These are phyloP conservation scores for Drosophila acutilabella DNA, from an alignment of 2,888 invertebrate genomes.

Conservation along the genomic window DNA sequence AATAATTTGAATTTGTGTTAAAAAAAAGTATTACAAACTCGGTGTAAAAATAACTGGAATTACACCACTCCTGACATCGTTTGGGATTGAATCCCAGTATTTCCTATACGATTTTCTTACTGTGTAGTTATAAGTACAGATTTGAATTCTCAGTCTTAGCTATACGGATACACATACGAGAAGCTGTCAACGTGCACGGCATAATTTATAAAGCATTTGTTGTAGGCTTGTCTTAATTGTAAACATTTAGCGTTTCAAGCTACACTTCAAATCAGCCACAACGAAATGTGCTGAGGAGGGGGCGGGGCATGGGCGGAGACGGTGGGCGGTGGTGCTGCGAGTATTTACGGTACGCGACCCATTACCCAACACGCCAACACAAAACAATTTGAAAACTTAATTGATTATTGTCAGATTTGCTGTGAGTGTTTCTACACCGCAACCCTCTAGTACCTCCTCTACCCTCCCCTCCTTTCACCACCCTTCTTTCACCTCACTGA, in stretches of 20 bases:
- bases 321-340: constrained; percentile 4
- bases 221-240: constrained; percentile 79
- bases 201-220: constrained; percentile 72
- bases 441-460: too few relatives aligned
- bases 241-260: constrained; percentile 73
- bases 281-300: too few relatives aligned
- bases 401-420: constrained; percentile 64
- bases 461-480: background rate
- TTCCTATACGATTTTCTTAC: too few relatives aligned
- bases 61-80: too few relatives aligned
- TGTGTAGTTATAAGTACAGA: constrained; percentile 40
- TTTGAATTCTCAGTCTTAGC: constrained; percentile 28
- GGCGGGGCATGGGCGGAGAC: background rate
- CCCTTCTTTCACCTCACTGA: background rate
- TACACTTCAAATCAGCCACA: constrained; percentile 47
- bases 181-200: constrained; percentile 65
- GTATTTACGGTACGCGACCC: constrained; percentile 39
- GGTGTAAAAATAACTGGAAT: too few relatives aligned
- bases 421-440: constrained; percentile 7
- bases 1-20: too few relatives aligned
- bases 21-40: too few relatives aligned
- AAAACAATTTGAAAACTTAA: constrained; percentile 62
- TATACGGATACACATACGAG: constrained; percentile 31
- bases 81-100: too few relatives aligned
- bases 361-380: constrained; percentile 51